Evolutionary conservation across 2,888 invertebrate genomes (phyloP).

Genomic region (Minunthozetes semirufus): DNA sequence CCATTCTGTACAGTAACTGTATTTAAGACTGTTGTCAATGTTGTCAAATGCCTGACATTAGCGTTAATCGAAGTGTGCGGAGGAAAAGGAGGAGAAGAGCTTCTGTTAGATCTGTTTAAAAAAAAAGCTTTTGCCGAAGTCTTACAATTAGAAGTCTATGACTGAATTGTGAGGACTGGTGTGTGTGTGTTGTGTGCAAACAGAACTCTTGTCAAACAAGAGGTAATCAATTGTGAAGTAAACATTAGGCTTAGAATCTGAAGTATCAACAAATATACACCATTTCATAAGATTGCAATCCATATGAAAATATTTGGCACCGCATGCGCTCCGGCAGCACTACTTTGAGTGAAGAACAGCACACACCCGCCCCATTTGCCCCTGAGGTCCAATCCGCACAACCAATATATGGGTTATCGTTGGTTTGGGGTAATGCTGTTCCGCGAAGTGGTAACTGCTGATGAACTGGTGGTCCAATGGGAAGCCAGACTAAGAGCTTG

Average conservation of each 20-base stretch:
- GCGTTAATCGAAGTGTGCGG: neutral
- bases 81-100: neutral
- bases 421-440: constrained; percentile 31
- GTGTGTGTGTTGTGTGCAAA: constrained; percentile 24
- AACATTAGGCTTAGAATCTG: constrained; percentile 26
- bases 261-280: constrained; percentile 29
- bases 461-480: constrained; percentile 34
- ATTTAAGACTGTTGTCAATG: constrained; percentile 21
- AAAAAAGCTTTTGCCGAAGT: neutral
- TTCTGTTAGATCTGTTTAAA: no score
- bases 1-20: no score
- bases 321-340: constrained; percentile 25
- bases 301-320: constrained; percentile 13
- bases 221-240: constrained; percentile 32
- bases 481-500: constrained; percentile 29
- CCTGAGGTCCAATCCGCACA: constrained; percentile 33
- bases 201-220: constrained; percentile 32
- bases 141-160: neutral
- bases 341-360: neutral
- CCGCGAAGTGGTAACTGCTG: constrained; percentile 28
- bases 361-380: constrained; percentile 25
- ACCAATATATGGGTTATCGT: constrained; percentile 33
- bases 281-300: constrained; percentile 18
- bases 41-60: constrained; percentile 24
- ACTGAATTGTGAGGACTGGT: neutral